Evolutionary conservation across 2,113 vertebrate species (phyloP).

Genomic region (Tupaia chinensis): DNA sequence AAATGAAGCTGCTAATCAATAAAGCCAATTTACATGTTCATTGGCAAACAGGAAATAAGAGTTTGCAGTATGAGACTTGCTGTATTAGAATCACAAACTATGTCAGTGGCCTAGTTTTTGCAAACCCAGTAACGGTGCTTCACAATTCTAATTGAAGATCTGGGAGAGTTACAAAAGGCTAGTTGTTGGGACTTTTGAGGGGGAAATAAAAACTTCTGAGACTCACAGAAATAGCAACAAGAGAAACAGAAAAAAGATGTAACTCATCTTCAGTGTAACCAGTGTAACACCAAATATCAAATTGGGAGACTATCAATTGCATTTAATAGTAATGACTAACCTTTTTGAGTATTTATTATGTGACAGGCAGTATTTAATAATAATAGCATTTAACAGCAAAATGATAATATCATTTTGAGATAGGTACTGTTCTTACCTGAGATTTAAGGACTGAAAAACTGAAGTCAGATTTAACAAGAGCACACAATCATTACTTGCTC

Average conservation of each 20-base stretch:
- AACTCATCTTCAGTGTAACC: neutral
- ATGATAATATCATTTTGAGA: neutral
- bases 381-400: neutral
- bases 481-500: neutral
- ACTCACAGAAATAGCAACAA: neutral
- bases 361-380: neutral
- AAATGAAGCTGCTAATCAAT: neutral
- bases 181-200: neutral
- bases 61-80: neutral
- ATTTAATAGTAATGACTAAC: neutral
- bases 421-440: neutral
- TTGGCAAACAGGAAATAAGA: neutral
- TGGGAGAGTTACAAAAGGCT: neutral
- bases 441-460: neutral
- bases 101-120: neutral
- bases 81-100: neutral
- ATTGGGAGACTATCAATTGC: neutral
- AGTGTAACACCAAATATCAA: neutral
- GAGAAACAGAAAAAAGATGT: neutral
- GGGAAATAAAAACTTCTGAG: neutral
- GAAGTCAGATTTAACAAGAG: neutral
- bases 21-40: neutral
- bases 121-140: neutral
- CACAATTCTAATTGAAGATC: neutral
- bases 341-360: neutral